Conservation (phyloP, 2,113 vertebrate species). For the Stomatorhinus ivindoensis region DNA sequence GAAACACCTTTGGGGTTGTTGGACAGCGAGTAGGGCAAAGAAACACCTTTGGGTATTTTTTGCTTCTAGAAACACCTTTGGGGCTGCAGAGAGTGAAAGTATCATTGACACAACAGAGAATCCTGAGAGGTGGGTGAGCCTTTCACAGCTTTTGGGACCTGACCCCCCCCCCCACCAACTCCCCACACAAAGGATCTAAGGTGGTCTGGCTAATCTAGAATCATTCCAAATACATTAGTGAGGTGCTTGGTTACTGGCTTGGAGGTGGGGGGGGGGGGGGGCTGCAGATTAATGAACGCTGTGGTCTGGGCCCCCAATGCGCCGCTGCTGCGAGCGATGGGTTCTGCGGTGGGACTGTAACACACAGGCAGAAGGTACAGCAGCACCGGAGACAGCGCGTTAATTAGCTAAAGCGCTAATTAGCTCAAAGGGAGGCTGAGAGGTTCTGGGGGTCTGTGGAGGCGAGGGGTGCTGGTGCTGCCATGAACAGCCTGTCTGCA, state of each 20-base stretch:
- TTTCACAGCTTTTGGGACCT: not conserved
- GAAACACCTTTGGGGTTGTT: too few relatives aligned
- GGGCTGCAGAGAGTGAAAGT: not conserved
- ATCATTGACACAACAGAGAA: not conserved
- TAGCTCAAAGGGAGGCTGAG: not conserved
- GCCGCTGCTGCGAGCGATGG: not conserved
- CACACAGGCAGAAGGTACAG: not conserved
- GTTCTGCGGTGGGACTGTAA: not conserved
- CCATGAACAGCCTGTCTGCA: not conserved
- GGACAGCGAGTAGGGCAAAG: too few relatives aligned
- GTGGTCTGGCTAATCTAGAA: not conserved
- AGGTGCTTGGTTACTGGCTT: not conserved
- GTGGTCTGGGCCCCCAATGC: not conserved
- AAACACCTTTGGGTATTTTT: too few relatives aligned
- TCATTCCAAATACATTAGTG: not conserved
- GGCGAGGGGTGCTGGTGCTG: not conserved
- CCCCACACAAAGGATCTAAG: not conserved
- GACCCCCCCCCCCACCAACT: not conserved
- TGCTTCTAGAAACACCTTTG: not conserved
- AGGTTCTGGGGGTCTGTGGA: not conserved
- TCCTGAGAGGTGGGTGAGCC: not conserved
- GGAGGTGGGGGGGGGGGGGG: not conserved
- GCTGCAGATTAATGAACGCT: not conserved
- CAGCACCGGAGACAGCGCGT: not conserved
- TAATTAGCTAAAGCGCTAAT: not conserved